phyloP scores from a whole-genome alignment of 2,797 vertebrate species.

The Tympanoctomys barrerae region DNA sequence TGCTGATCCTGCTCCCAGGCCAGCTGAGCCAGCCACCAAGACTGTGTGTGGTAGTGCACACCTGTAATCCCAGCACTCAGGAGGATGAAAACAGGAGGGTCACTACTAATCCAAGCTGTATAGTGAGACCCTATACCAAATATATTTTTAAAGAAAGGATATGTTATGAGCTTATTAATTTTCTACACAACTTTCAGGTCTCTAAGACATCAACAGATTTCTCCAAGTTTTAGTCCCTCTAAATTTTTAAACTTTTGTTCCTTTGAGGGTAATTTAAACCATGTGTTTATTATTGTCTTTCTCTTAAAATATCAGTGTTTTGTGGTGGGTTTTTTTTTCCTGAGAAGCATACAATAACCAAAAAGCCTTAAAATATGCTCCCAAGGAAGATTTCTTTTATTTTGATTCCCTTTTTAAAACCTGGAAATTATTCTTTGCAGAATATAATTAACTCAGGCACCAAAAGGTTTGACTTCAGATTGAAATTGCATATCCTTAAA shows the following conservation, averaged over 20 bases:
- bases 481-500: conserved; percentile 64
- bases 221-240: conserved; percentile 52
- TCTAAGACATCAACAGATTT: conserved; percentile 68
- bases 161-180: conserved; percentile 49
- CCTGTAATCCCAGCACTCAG: too few relatives aligned
- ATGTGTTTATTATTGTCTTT: conserved; percentile 68
- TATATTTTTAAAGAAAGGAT: background rate
- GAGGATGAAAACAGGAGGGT: too few relatives aligned
- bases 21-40: too few relatives aligned
- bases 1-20: too few relatives aligned
- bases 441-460: conserved; percentile 70
- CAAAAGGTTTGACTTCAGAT: conserved; percentile 67
- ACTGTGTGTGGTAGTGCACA: too few relatives aligned
- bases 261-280: conserved; percentile 69
- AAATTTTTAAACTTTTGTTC: conserved; percentile 59
- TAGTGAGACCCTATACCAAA: too few relatives aligned
- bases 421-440: conserved; percentile 66
- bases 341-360: conserved; percentile 31
- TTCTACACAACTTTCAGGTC: conserved; percentile 48
- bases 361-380: conserved; percentile 62
- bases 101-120: too few relatives aligned
- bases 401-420: conserved; percentile 58
- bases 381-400: conserved; percentile 25
- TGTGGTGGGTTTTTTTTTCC: background rate
- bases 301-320: conserved; percentile 37